Conservation (phyloP, 2,888 invertebrate genomes). For the Adineta ricciae region DNA sequence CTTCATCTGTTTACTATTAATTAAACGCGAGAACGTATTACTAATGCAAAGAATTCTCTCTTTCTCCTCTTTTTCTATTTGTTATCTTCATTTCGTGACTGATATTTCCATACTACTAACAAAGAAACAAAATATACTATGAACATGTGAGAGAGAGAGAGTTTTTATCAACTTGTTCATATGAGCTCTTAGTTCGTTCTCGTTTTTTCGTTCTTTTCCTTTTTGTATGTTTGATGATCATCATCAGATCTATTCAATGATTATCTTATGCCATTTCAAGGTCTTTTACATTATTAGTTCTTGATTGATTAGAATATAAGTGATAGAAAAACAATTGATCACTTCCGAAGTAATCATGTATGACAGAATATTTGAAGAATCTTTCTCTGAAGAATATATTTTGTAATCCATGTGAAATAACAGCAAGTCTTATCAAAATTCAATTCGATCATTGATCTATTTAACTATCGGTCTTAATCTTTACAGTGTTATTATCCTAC, state of each 20-base stretch:
- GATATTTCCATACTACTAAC: not conserved
- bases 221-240: not conserved
- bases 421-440: too few species aligned
- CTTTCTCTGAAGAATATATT: not conserved
- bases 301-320: not conserved
- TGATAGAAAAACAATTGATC: not conserved
- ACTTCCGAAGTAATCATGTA: not conserved
- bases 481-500: too few species aligned
- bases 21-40: not conserved
- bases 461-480: too few species aligned
- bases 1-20: not conserved
- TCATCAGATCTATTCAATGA: not conserved
- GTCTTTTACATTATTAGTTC: not conserved
- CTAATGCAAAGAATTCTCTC: not conserved
- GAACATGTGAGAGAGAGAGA: not conserved
- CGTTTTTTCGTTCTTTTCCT: too few species aligned
- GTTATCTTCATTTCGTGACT: not conserved
- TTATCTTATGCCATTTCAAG: not conserved
- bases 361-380: not conserved
- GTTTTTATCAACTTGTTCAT: not conserved
- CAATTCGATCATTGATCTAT: too few species aligned
- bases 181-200: not conserved
- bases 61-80: not conserved
- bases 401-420: too few species aligned
- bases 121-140: not conserved